These are phyloP conservation scores for Arothron firmamentum DNA, from an alignment of 2,113 vertebrate genomes.

Conservation along the genomic window DNA sequence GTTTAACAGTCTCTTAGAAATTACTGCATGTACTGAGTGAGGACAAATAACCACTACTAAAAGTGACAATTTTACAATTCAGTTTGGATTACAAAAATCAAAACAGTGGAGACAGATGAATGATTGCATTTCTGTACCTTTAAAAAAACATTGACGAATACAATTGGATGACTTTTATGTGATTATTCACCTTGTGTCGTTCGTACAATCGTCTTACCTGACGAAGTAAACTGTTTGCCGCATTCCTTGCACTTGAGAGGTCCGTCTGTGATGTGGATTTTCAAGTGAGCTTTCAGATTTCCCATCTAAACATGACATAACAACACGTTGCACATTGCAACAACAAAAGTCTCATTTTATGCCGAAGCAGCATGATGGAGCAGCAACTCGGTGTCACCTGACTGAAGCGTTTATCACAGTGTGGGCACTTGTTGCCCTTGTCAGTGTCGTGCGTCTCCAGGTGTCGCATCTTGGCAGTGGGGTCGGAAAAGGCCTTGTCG, in stretches of 20 bases:
- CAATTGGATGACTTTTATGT: too few relatives aligned
- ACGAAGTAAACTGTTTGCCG: conserved; percentile 98
- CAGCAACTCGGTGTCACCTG: conserved; percentile 74
- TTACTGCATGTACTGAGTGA: too few relatives aligned
- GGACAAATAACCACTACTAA: too few relatives aligned
- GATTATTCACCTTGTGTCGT: background rate
- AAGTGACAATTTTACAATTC: too few relatives aligned
- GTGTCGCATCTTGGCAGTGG: conserved; percentile 97
- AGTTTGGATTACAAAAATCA: too few relatives aligned
- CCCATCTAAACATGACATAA: conserved; percentile 75
- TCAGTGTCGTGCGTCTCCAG: conserved; percentile 93
- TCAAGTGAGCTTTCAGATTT: conserved; percentile 94
- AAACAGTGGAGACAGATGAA: too few relatives aligned
- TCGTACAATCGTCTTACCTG: conserved; percentile 76
- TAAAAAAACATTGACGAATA: too few relatives aligned
- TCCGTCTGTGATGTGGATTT: conserved; percentile 91
- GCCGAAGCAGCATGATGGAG: background rate
- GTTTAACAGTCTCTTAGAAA: too few relatives aligned
- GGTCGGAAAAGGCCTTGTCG: conserved; percentile 91
- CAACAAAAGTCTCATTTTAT: background rate
- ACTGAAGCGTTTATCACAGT: conserved; percentile 97
- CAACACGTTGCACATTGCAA: background rate
- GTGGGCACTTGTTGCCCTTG: conserved; percentile 94
- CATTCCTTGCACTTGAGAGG: conserved; percentile 96
- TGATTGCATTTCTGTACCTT: too few relatives aligned